A percentile compares a stretch with the other conserved stretches of the same genome.
These are phyloP conservation scores for Phycodurus eques DNA, from an alignment of 2,113 vertebrate species.

Conservation along the genomic window DNA sequence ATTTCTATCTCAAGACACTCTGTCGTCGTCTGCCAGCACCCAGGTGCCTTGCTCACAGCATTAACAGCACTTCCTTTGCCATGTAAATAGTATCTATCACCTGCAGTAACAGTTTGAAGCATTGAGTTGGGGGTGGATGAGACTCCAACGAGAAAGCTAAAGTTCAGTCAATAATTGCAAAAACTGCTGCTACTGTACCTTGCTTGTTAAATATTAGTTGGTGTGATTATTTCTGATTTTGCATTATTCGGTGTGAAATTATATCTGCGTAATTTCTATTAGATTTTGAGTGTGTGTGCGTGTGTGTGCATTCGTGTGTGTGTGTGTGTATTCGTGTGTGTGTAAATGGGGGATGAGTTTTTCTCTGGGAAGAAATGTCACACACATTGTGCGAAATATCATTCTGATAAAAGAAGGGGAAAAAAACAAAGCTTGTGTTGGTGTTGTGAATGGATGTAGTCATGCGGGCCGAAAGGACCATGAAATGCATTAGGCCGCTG, in stretches of 20 bases:
- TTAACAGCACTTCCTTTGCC: slow-evolving; percentile 71
- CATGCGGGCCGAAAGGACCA: slow-evolving; percentile 40
- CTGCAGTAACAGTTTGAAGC: slow-evolving; percentile 48
- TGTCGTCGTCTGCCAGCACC: slow-evolving; percentile 74
- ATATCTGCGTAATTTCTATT: slow-evolving; percentile 12
- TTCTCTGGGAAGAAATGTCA: slow-evolving; percentile 45
- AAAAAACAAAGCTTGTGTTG: slow-evolving; percentile 6
- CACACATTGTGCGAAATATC: slow-evolving; percentile 41
- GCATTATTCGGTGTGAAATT: slow-evolving; percentile 17
- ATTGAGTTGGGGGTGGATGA: neutral
- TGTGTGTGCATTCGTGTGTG: neutral
- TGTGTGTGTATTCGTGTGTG: neutral
- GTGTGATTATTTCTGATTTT: slow-evolving; percentile 31
- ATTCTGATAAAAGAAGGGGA: slow-evolving; percentile 43
- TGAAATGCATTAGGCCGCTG: slow-evolving; percentile 54
- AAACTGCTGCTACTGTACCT: neutral
- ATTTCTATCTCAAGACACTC: slow-evolving; percentile 76
- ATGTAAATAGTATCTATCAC: slow-evolving; percentile 81
- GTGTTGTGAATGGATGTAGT: slow-evolving; percentile 51
- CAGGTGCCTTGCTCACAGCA: slow-evolving; percentile 76
- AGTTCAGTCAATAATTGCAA: slow-evolving; percentile 44
- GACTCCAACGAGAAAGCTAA: slow-evolving; percentile 15
- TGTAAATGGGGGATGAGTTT: neutral
- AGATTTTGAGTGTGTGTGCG: neutral
- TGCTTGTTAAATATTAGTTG: slow-evolving; percentile 32